Conservation (phyloP, 30 jellyfish, hydroid and myxozoan species). For the Turritopsis rubra region DNA sequence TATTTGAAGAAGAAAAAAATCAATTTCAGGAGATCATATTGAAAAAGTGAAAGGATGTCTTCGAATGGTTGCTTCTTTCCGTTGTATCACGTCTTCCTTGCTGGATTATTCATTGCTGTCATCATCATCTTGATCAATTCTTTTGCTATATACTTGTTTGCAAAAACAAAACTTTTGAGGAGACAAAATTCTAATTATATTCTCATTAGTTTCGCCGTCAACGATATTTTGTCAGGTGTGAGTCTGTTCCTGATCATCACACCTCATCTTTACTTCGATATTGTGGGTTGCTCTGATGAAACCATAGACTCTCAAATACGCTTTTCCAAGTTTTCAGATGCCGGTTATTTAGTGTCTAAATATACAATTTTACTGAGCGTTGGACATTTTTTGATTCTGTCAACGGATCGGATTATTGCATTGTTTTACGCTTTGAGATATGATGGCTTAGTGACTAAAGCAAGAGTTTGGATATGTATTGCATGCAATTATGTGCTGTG, state of each 20-base stretch:
- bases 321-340: neutral
- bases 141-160: neutral
- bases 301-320: neutral
- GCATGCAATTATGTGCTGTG: neutral
- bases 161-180: neutral
- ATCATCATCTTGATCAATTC: neutral
- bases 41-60: neutral
- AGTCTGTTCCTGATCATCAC: neutral
- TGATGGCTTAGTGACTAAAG: neutral
- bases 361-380: neutral
- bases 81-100: neutral
- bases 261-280: neutral
- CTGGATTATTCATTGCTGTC: neutral
- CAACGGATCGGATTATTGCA: constrained; percentile 2
- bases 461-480: neutral
- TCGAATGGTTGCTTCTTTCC: neutral
- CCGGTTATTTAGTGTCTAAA: neutral
- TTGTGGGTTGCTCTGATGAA: neutral
- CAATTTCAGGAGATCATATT: no score
- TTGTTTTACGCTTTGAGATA: neutral
- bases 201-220: constrained; percentile 1
- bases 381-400: constrained; percentile 14
- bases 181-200: neutral
- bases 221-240: neutral
- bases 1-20: no score